These are phyloP conservation scores for Creontiades dilutus DNA, from an alignment of 2,888 invertebrate species.

Conservation along the genomic window DNA sequence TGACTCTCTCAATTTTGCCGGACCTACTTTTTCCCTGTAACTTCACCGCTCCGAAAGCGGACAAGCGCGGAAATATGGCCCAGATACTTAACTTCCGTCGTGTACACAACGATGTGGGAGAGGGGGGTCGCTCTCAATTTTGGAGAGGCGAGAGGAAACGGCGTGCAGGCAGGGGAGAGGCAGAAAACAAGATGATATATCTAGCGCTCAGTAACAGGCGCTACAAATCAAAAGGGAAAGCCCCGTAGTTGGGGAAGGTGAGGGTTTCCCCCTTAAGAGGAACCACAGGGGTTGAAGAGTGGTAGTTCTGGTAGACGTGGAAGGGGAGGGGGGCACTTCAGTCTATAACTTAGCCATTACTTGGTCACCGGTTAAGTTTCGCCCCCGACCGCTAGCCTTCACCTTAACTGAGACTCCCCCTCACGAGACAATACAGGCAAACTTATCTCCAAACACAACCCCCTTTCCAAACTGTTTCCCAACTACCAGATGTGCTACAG, in stretches of 20 bases:
- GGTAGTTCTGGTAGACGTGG: constrained; percentile 5
- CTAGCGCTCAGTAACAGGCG: constrained; percentile 69
- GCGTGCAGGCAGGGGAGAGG: background rate
- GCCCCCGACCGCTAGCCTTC: constrained; percentile 29
- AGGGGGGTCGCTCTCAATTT: constrained; percentile 47
- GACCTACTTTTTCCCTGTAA: constrained; percentile 3
- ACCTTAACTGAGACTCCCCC: constrained; percentile 22
- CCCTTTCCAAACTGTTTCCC: constrained; percentile 18
- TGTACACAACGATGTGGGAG: constrained; percentile 22
- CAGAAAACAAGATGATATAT: constrained; percentile 69
- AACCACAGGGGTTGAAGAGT: constrained; percentile 38
- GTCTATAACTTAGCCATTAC: constrained; percentile 53
- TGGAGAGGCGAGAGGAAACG: constrained; percentile 35
- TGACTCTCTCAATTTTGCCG: no score
- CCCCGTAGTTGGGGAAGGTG: constrained; percentile 58
- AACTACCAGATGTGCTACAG: constrained; percentile 35
- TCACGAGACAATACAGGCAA: constrained; percentile 14
- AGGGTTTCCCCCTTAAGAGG: constrained; percentile 10
- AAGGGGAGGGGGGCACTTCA: constrained; percentile 44
- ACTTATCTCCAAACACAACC: constrained; percentile 7
- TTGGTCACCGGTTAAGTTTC: constrained; percentile 41
- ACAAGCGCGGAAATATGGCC: constrained; percentile 45
- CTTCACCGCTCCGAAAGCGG: background rate
- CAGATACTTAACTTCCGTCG: constrained; percentile 51
- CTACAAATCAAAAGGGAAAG: constrained; percentile 67